A percentile compares a stretch with the other conserved stretches of the same genome.
Evolutionary conservation across 2,113 vertebrate genomes (phyloP).

Genomic region (Vicugna pacos): DNA sequence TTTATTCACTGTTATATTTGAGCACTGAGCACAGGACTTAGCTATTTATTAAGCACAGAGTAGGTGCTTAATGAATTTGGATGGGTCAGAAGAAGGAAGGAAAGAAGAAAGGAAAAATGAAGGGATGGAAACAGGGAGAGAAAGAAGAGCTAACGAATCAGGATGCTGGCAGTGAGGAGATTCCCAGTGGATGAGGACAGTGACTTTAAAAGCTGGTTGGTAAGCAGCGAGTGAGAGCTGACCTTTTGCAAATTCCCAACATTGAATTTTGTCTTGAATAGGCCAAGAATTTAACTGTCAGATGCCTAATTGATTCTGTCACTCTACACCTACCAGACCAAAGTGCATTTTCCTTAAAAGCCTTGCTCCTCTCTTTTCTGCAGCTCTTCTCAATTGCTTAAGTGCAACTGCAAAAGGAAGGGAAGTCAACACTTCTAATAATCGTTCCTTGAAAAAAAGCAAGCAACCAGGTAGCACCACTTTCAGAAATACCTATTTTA

Average conservation of each 20-base stretch:
- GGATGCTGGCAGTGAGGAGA: neutral
- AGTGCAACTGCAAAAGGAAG: neutral
- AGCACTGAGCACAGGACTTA: neutral
- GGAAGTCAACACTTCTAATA: neutral
- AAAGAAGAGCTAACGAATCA: neutral
- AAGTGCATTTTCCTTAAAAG: conserved; percentile 37
- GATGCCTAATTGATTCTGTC: neutral
- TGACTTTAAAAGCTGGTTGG: neutral
- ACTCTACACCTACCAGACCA: neutral
- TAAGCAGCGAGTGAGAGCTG: neutral
- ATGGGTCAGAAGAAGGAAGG: neutral
- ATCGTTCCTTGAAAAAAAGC: conserved; percentile 11
- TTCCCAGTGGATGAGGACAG: neutral
- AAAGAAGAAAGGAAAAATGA: neutral
- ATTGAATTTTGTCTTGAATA: conserved; percentile 11
- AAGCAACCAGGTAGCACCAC: neutral
- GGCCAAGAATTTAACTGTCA: conserved; percentile 13
- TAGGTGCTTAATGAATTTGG: conserved; percentile 4
- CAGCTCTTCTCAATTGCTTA: conserved; percentile 21
- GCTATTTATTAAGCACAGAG: neutral
- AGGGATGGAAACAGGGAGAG: too few species aligned
- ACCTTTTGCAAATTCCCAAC: neutral
- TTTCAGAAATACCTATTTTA: conserved; percentile 33
- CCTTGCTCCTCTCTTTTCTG: neutral
- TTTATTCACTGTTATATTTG: neutral